Percentiles rank a stretch among this genome's conserved stretches.
phyloP scores from a whole-genome alignment of 1,140 invertebrate genomes.

The Drosophila orosa region DNA sequence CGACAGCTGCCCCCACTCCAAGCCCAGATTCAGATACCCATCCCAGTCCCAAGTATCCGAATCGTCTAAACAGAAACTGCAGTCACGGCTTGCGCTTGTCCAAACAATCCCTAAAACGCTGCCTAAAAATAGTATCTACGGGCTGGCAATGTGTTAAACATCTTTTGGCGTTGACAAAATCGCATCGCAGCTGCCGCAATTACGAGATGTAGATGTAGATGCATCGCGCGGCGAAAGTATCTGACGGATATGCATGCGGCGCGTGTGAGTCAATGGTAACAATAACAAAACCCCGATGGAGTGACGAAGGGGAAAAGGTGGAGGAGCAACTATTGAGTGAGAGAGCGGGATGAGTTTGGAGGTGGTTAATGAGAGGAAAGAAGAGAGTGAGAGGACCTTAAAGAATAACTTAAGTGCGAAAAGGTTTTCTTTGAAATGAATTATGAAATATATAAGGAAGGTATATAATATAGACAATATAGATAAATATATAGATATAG shows the following conservation, averaged over 20 bases:
- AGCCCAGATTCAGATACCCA: not conserved
- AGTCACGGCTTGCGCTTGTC: constrained; percentile 27
- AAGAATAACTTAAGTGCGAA: not conserved
- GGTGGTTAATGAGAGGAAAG: not conserved
- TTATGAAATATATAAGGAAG: no score
- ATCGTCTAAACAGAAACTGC: constrained; percentile 42
- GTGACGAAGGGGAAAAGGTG: not conserved
- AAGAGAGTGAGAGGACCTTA: not conserved
- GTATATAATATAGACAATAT: not conserved
- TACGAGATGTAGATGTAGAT: constrained; percentile 58
- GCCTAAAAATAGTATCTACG: constrained; percentile 50
- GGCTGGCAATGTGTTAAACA: constrained; percentile 76
- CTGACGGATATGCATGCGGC: constrained; percentile 69
- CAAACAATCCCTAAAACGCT: constrained; percentile 46
- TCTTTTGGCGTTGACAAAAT: constrained; percentile 81
- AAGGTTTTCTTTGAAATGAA: not conserved
- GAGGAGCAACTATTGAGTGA: constrained; percentile 39
- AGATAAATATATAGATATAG: no score
- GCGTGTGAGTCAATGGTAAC: constrained; percentile 64
- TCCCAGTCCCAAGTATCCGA: constrained; percentile 7
- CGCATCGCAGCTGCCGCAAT: constrained; percentile 73
- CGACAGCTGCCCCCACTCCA: constrained; percentile 6
- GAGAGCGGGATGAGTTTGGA: constrained; percentile 11
- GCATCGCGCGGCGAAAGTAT: constrained; percentile 65
- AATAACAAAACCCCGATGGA: constrained; percentile 49